Evolutionary conservation across 2,113 vertebrate species (phyloP), one percentile per base, ranked within the genome.

Genomic region (Myrmecophaga tridactyla): DNA sequence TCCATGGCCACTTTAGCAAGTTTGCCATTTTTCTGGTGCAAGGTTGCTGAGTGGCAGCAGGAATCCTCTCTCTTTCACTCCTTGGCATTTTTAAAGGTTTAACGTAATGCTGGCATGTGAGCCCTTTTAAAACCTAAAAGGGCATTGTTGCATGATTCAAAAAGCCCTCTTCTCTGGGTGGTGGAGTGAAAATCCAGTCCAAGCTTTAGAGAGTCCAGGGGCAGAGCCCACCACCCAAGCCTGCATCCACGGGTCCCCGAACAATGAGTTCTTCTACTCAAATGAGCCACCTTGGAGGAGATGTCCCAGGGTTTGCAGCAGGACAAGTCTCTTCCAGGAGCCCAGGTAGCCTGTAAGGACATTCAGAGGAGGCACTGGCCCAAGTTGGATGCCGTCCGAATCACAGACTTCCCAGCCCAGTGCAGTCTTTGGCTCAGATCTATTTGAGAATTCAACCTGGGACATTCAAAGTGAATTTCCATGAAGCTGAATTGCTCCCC

Each of bases 51-150:
- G 39, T 65, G 76, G 89, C 53, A 60, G 86, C 21, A 51, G 83
- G 72, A 89, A 82, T 72, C 92, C 83, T 83, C n/a, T 92, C n/a
- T n/a, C n/a, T n/a, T n/a, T n/a, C n/a, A n/a, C n/a, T n/a, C 58
- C 18, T 2, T 77, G 17, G 48, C 84, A 92, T 82, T 86, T 93
- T 89, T 94, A 96, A 95, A 83, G 86, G n/a, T 90, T 92, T 75
- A 41, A n/a, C 36, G 65, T 69, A 78, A 86, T 53, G 90, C 83
- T 73, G 39, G 67, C 6, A 4, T 60, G 10, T 65, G 56, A 94
- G 31, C 62, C 34, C 72, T 94, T 86, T 93, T 86, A 80, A 91
- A 77, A 75, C 11, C 43, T 39, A 15, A 82, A 82, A 82, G 65
- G 29, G 46, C 58, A 67, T 4, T 29, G 7, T 9, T 43, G 27